Conservation (phyloP, 2,888 invertebrate genomes). For the Heteromurus nitidus region DNA sequence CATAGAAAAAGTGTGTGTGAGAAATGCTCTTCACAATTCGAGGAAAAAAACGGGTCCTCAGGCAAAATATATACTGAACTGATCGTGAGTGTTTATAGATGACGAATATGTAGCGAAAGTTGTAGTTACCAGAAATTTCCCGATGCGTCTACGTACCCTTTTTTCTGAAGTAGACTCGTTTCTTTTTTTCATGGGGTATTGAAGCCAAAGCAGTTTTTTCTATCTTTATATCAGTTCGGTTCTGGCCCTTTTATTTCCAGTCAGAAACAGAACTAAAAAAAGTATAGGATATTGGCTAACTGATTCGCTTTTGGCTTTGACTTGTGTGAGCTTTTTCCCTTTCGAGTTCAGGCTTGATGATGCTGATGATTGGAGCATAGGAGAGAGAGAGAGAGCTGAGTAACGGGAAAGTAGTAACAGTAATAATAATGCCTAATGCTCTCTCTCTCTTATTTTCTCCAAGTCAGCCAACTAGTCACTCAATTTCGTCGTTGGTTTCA, state of each 20-base stretch:
- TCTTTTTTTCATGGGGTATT: constrained; percentile 4
- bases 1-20: too few species aligned
- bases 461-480: constrained; percentile 22
- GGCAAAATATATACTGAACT: constrained; percentile 7
- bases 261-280: constrained; percentile 26
- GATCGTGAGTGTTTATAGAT: background rate
- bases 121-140: constrained; percentile 17
- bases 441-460: background rate
- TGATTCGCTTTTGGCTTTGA: constrained; percentile 4
- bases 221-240: too few species aligned
- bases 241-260: too few species aligned
- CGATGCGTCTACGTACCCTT: background rate
- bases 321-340: background rate
- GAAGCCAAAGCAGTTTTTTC: background rate
- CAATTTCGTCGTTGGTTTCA: background rate
- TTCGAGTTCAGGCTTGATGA: background rate
- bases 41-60: constrained; percentile 7
- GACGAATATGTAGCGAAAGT: background rate
- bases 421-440: constrained; percentile 19
- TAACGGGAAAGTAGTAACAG: constrained; percentile 13
- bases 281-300: constrained; percentile 3
- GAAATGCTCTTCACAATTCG: background rate
- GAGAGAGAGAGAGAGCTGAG: background rate
- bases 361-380: background rate
- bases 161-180: background rate